Percentiles rank a stretch among this genome's conserved stretches.
Evolutionary conservation across 2,797 vertebrate genomes (phyloP).

Genomic region (Phylloscopus collybita): DNA sequence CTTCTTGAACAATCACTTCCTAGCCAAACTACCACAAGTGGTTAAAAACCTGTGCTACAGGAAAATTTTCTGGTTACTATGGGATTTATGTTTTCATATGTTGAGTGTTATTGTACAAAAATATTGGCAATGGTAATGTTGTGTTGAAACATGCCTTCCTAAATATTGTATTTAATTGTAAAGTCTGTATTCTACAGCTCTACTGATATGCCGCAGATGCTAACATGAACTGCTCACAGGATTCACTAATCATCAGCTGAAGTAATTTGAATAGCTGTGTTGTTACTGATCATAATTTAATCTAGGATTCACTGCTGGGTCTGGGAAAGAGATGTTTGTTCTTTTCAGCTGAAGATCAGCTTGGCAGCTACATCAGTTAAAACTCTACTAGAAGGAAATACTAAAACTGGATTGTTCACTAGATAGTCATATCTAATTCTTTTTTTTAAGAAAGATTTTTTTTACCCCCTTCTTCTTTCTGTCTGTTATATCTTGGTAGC

Average conservation of each 20-base stretch:
- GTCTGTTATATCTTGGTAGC: not conserved
- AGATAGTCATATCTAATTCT: not conserved
- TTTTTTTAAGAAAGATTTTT: not conserved
- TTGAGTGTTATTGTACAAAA: not conserved
- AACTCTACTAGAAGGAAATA: not conserved
- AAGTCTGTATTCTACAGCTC: not conserved
- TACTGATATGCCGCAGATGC: fast-evolving
- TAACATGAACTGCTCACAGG: not conserved
- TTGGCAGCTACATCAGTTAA: not conserved
- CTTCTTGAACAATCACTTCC: no score
- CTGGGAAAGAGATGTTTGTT: not conserved
- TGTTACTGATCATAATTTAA: not conserved
- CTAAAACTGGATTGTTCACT: not conserved
- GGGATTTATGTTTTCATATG: not conserved
- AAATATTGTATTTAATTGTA: not conserved
- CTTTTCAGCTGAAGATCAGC: not conserved
- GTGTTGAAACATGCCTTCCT: not conserved
- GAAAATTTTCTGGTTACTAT: not conserved
- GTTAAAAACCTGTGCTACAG: not conserved
- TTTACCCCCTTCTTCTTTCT: fast-evolving
- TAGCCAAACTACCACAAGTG: no score
- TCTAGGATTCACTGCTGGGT: not conserved
- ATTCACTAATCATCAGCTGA: not conserved
- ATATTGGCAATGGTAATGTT: not conserved
- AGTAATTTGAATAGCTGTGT: not conserved